Evolutionary conservation across 2,888 invertebrate genomes (phyloP), one percentile per base, ranked within the genome.

Genomic region (Oscheius sp.): DNA sequence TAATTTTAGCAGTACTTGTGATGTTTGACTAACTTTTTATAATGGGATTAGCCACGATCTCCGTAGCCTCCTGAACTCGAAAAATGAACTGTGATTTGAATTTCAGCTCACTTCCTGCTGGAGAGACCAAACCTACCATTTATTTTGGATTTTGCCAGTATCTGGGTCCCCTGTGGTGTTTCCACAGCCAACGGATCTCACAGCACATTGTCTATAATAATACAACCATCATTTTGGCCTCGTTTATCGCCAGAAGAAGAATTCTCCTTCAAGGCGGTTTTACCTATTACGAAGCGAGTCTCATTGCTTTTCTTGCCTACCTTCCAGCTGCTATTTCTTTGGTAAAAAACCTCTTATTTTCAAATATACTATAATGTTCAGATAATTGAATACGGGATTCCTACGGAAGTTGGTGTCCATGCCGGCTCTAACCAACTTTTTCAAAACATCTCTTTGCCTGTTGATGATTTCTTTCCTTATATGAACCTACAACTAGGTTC

Each of bases 341-440:
- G 58, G 58, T 58, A 58, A 23, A 29, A 16, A n/a, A 25, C 5
- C 35, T 9, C 35, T 35, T 35, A 6, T 9, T 9, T 35, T 3
- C 5, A 6, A 35, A 35, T 9, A 35, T 6, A 35, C n/a, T 21
- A 29, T 27, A 27, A 25, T 35, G 18, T 29, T 25, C 58, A 58
- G 58, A n/a, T 58, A 27, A n/a, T 58, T 29, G 25, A 58, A 27
- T 58, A 58, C 27, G 27, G 58, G 3, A 58, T 58, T 27, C 58
- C 58, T n/a, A 58, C n/a, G 2, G 58, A 58, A 58, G 27, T 58
- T 16, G 58, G 16, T 13, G 27, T 7, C 6, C 21, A 25, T 27
- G 1, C n/a, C 9, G 58, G 58, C 7, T n/a, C 25, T 12, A 27
- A 58, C 12, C 25, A 12, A 13, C 58, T 58, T 1, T n/a, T 58